phyloP scores from a whole-genome alignment of 2,888 invertebrate species.

The Sminthurinus aureus region DNA sequence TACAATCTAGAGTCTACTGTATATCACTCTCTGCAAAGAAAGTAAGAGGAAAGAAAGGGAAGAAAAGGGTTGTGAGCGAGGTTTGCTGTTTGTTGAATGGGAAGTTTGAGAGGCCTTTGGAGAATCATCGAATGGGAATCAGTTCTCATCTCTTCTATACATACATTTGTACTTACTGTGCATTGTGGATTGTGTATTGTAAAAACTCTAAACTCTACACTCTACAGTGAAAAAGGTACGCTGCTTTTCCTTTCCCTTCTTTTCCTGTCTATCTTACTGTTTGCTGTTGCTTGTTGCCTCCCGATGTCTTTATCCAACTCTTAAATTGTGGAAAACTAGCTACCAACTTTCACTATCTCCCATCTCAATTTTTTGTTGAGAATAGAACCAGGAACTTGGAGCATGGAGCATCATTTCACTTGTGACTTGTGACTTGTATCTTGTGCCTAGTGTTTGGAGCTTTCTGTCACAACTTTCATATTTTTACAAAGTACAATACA shows the following conservation, averaged over 20 bases:
- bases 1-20: too few relatives aligned
- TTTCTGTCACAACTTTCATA: background rate
- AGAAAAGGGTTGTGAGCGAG: background rate
- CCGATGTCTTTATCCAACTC: slow-evolving; percentile 13
- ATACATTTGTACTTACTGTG: too few relatives aligned
- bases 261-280: background rate
- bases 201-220: background rate
- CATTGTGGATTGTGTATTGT: too few relatives aligned
- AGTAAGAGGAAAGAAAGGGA: background rate
- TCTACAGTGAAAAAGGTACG: background rate
- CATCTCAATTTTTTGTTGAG: background rate
- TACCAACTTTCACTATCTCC: slow-evolving; percentile 1
- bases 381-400: too few relatives aligned
- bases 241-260: background rate
- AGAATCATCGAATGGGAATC: slow-evolving; percentile 37
- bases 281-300: background rate
- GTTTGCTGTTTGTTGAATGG: slow-evolving; percentile 16
- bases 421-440: too few relatives aligned
- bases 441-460: too few relatives aligned
- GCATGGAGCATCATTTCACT: too few relatives aligned
- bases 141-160: background rate
- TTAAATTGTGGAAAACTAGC: slow-evolving; percentile 3
- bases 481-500: background rate
- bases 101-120: slow-evolving; percentile 32
- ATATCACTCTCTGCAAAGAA: background rate